Conservation (phyloP, 2,113 vertebrate species). For the Leptobrachium leishanense region DNA sequence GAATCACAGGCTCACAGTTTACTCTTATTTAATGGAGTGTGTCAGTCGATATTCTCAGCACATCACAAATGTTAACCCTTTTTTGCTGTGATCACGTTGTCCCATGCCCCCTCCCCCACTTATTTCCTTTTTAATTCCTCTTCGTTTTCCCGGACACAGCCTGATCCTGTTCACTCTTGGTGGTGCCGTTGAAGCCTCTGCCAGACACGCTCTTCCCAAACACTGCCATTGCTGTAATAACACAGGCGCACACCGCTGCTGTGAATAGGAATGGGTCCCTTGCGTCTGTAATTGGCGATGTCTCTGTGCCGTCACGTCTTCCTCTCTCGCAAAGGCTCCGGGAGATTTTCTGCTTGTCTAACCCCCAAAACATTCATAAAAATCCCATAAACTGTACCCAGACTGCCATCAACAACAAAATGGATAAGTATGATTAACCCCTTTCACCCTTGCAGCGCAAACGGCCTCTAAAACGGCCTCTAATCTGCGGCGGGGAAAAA, state of each 20-base stretch:
- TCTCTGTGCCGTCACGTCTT: constrained; percentile 40
- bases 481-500: neutral
- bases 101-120: neutral
- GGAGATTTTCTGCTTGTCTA: constrained; percentile 12
- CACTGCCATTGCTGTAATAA: constrained; percentile 24
- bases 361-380: neutral
- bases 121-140: neutral
- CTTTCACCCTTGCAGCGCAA: neutral
- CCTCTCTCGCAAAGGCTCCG: neutral
- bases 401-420: constrained; percentile 4
- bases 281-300: constrained; percentile 35
- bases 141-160: too few species aligned
- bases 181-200: constrained; percentile 8
- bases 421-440: neutral
- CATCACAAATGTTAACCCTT: too few species aligned
- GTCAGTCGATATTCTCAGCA: too few species aligned
- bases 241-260: constrained; percentile 16
- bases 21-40: too few species aligned
- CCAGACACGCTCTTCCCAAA: constrained; percentile 31
- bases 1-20: too few species aligned
- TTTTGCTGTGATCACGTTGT: too few species aligned
- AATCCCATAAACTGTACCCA: neutral
- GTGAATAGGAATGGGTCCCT: constrained; percentile 43
- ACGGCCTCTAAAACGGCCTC: too few species aligned
- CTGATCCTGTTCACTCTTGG: neutral